Conservation (phyloP, 2,888 invertebrate genomes). For the Cosmia pyralina region DNA sequence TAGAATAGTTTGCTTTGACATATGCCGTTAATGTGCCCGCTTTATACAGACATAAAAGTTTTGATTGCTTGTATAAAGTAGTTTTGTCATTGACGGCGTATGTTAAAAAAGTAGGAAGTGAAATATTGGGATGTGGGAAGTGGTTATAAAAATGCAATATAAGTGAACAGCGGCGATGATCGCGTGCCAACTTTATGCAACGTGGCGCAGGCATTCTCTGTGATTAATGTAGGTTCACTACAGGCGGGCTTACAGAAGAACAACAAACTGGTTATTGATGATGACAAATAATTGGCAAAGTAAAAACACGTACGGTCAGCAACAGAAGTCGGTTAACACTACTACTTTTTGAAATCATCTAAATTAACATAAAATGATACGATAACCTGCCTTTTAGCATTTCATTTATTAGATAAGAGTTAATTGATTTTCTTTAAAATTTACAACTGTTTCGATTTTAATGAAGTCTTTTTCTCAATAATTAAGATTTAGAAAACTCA, state of each 20-base stretch:
- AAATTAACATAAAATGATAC: too few relatives aligned
- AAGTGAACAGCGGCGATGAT: slow-evolving; percentile 51
- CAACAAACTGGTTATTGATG: slow-evolving; percentile 48
- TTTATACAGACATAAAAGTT: slow-evolving; percentile 61
- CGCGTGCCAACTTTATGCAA: slow-evolving; percentile 56
- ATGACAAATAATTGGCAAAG: slow-evolving; percentile 8
- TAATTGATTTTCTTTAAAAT: too few relatives aligned
- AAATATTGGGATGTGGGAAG: slow-evolving; percentile 52
- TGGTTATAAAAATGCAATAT: slow-evolving; percentile 54
- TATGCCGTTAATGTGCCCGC: slow-evolving; percentile 61
- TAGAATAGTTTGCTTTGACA: slow-evolving; percentile 65
- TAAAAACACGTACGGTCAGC: slow-evolving; percentile 10
- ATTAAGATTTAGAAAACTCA: too few relatives aligned
- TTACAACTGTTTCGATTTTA: too few relatives aligned
- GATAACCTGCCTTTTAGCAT: too few relatives aligned
- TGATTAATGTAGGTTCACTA: slow-evolving; percentile 45
- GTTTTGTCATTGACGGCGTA: slow-evolving; percentile 47
- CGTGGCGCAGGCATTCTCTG: slow-evolving; percentile 46
- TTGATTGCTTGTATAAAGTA: slow-evolving; percentile 56
- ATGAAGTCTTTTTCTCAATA: too few relatives aligned
- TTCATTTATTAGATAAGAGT: too few relatives aligned
- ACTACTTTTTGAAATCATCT: too few relatives aligned
- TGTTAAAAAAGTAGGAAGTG: slow-evolving; percentile 35
- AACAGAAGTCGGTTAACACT: too few relatives aligned
- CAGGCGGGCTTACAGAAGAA: slow-evolving; percentile 39